Evolutionary conservation across 2,888 invertebrate species (phyloP).

Genomic region (Polyommatus iphigenia): DNA sequence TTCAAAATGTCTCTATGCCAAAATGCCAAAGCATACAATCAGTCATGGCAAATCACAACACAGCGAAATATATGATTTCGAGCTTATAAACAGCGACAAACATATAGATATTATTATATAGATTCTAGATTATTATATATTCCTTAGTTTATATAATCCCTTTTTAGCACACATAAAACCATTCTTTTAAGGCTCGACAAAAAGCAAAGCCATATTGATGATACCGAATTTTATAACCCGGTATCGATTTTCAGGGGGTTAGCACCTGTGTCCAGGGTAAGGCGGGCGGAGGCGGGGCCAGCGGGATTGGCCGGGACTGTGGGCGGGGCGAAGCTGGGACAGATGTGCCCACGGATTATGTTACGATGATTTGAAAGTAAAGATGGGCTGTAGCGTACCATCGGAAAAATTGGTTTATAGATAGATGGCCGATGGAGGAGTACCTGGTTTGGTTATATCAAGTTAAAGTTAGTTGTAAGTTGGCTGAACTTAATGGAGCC

Average conservation of each 20-base stretch:
- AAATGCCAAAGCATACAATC: too few species aligned
- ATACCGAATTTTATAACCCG: slow-evolving; percentile 33
- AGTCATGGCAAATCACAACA: too few species aligned
- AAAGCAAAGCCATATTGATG: not conserved
- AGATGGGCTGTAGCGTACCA: not conserved
- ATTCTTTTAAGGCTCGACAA: not conserved
- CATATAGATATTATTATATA: too few species aligned
- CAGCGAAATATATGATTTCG: too few species aligned
- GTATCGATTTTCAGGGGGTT: slow-evolving; percentile 45
- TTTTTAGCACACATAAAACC: too few species aligned
- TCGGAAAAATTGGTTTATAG: not conserved
- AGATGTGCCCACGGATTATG: slow-evolving; percentile 45
- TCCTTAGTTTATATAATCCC: too few species aligned
- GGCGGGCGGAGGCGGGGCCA: slow-evolving; percentile 65
- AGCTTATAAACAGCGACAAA: too few species aligned
- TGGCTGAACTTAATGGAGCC: too few species aligned
- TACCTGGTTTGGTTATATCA: not conserved
- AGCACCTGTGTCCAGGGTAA: slow-evolving; percentile 66
- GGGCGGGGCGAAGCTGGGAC: slow-evolving; percentile 53
- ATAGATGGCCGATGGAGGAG: not conserved
- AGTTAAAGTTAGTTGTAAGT: not conserved
- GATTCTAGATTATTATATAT: too few species aligned
- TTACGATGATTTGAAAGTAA: not conserved
- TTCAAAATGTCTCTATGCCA: too few species aligned
- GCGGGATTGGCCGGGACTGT: slow-evolving; percentile 55